phyloP scores from a whole-genome alignment of 2,888 invertebrate genomes.

The Euplexia lucipara region DNA sequence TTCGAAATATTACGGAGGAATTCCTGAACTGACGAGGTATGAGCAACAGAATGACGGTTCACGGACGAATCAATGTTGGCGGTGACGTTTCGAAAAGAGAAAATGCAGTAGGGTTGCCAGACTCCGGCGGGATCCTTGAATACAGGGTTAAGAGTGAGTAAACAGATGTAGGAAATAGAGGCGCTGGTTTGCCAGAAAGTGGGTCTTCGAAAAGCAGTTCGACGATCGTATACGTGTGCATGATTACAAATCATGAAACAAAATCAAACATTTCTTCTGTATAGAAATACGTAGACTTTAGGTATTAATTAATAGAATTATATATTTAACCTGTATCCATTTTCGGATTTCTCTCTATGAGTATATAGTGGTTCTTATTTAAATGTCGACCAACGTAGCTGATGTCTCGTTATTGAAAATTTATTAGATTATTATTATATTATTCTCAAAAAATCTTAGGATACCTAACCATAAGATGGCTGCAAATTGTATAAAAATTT shows the following conservation, averaged over 20 bases:
- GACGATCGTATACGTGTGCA: conserved; percentile 90
- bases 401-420: conserved; percentile 90
- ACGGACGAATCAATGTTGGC: conserved; percentile 68
- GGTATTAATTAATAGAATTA: conserved; percentile 90
- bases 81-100: conserved; percentile 73
- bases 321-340: conserved; percentile 90
- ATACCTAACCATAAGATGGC: conserved; percentile 89
- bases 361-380: conserved; percentile 91
- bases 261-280: conserved; percentile 88
- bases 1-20: conserved; percentile 78
- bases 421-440: conserved; percentile 89
- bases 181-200: conserved; percentile 79
- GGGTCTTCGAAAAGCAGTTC: conserved; percentile 88
- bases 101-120: conserved; percentile 70
- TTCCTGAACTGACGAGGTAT: conserved; percentile 65
- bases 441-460: conserved; percentile 88
- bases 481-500: conserved; percentile 88
- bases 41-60: conserved; percentile 62
- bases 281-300: conserved; percentile 87
- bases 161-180: conserved; percentile 73
- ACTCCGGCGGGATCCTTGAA: conserved; percentile 73
- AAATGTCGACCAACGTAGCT: conserved; percentile 91
- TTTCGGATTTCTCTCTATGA: conserved; percentile 91
- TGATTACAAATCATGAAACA: conserved; percentile 89
- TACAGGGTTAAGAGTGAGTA: conserved; percentile 84